phyloP scores from a whole-genome alignment of 2,797 vertebrate genomes.

The Schizopygopsis pylzovi region DNA sequence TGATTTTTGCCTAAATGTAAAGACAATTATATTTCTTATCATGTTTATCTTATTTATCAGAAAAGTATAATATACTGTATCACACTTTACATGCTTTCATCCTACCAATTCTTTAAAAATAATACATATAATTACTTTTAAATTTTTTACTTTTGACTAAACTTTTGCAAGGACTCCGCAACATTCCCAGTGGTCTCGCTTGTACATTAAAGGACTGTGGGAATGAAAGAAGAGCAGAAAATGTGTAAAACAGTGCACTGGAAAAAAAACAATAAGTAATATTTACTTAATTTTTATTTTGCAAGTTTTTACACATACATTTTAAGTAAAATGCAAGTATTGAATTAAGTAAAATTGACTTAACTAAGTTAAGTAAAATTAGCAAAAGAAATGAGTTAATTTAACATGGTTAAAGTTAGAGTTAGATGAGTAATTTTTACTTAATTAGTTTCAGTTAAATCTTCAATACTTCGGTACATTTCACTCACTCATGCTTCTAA shows the following conservation, averaged over 20 bases:
- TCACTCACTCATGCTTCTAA: too few relatives aligned
- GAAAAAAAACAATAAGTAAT: too few relatives aligned
- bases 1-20: background rate
- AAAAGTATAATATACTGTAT: background rate
- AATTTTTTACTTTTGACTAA: background rate
- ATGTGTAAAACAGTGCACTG: conserved; percentile 14
- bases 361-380: too few relatives aligned
- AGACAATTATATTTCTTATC: background rate
- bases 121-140: background rate
- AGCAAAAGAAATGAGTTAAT: too few relatives aligned
- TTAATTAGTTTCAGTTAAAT: too few relatives aligned
- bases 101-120: background rate
- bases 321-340: too few relatives aligned
- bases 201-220: background rate
- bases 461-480: too few relatives aligned
- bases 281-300: too few relatives aligned
- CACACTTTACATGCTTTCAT: background rate
- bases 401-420: too few relatives aligned
- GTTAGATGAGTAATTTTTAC: too few relatives aligned
- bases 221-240: conserved; percentile 14
- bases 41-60: background rate
- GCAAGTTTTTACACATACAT: too few relatives aligned
- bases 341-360: too few relatives aligned
- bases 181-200: background rate
- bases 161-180: background rate